Evolutionary conservation across 2,113 vertebrate genomes (phyloP).

Genomic region (Corythoichthys intestinalis): DNA sequence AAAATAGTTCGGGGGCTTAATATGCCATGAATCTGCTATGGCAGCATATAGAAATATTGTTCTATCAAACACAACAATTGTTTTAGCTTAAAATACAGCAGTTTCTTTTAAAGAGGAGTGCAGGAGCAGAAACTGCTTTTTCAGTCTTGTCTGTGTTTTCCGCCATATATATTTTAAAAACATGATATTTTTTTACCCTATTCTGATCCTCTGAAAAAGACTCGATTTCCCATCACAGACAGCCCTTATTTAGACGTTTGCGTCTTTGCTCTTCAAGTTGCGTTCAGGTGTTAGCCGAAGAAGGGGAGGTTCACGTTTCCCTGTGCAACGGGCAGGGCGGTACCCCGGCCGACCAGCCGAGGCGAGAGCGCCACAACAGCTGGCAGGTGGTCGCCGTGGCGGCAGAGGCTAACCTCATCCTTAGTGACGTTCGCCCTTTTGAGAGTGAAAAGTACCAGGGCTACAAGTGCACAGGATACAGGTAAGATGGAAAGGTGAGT

Average conservation of each 20-base stretch:
- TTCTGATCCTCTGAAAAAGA: no score
- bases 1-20: no score
- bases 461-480: constrained; percentile 92
- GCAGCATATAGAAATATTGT: no score
- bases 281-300: constrained; percentile 75
- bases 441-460: constrained; percentile 64
- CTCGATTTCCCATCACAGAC: no score
- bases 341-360: constrained; percentile 82
- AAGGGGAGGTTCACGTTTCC: constrained; percentile 84
- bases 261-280: constrained; percentile 68
- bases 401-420: constrained; percentile 80
- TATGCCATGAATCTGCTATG: no score
- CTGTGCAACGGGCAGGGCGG: constrained; percentile 93
- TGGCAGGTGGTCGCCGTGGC: constrained; percentile 93
- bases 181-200: no score
- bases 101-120: no score
- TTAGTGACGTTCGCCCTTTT: constrained; percentile 79
- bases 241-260: background rate
- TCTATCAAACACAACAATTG: no score
- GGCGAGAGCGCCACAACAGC: constrained; percentile 94
- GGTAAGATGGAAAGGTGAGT: constrained; percentile 72
- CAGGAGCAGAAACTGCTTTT: no score
- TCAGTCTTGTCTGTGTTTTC: no score
- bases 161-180: no score
- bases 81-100: no score